phyloP scores from a whole-genome alignment of 2,888 invertebrate species.

The Nasonovia ribisnigri region DNA sequence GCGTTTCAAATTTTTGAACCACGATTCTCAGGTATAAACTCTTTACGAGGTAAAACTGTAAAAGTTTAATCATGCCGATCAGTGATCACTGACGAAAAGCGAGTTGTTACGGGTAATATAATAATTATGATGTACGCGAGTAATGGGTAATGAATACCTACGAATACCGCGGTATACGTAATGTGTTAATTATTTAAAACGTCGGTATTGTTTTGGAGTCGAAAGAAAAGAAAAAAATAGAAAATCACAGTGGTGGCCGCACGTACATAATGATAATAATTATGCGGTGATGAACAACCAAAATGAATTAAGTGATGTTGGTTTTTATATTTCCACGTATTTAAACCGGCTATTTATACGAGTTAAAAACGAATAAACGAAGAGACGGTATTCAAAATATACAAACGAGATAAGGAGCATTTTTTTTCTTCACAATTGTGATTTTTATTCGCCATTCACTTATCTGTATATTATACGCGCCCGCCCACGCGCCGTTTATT shows the following conservation, averaged over 20 bases:
- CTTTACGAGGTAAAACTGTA: neutral
- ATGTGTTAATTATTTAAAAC: neutral
- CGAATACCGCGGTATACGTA: neutral
- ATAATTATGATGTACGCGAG: neutral
- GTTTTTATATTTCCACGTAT: neutral
- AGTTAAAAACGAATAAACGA: neutral
- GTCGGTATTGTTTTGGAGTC: neutral
- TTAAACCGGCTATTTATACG: neutral
- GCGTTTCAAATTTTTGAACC: neutral
- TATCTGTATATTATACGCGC: neutral
- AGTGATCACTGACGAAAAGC: neutral
- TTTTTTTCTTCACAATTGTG: neutral
- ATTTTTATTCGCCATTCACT: slow-evolving; percentile 11
- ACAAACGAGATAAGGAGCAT: neutral
- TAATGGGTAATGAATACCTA: neutral
- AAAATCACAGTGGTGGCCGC: neutral
- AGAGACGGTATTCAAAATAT: neutral
- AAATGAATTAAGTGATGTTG: neutral
- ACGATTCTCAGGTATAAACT: neutral
- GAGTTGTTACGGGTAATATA: neutral
- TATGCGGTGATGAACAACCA: neutral
- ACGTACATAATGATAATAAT: neutral
- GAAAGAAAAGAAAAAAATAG: neutral
- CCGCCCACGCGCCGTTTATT: neutral
- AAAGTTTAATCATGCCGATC: neutral